Evolutionary conservation across 2,888 invertebrate species (phyloP), one percentile per base, ranked within the genome.

Genomic region (Clitarchus hookeri): DNA sequence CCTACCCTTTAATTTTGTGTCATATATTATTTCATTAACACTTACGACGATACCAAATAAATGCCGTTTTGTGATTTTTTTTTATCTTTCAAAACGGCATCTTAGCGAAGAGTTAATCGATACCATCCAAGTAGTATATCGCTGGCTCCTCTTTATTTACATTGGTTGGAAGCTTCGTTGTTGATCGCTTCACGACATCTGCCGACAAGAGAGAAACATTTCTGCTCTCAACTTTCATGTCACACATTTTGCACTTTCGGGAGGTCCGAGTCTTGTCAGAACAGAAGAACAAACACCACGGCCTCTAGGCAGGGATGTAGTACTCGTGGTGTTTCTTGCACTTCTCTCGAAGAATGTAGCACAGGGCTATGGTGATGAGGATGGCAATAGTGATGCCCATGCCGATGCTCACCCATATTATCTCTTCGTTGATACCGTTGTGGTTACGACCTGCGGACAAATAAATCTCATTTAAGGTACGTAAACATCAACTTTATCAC

Each of bases 401-500:
- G 85, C 96, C 96, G 91, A 97, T 96, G 92, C 96, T 96, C 90
- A 96, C 96, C 96, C 96, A 97, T 90, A 97, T 97, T 89, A 97
- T 96, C 91, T 96, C 96, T 91, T 97, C 96, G 91, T 97, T 97
- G 91, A 97, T 96, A 87, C 96, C 96, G 89, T 96, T 96, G 90
- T 96, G 95, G 48, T 96, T 96, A 89, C 96, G 95, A 86, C 96
- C 97, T 96, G 93, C 26, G 91, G 19, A 27, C 84, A 86, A 87
- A 86, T 54, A 44, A 87, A 79, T 6, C 2, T n/a, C 12, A 8
- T 23, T 65, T 65, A 3, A 65, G 65, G 23, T 0, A 16, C 16
- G 4, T 2, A 8, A 48, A 48, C 48, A 48, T 8, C 4, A 11
- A 48, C 48, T 48, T 11, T 6, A 48, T 48, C 11, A 48, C 48